phyloP scores from a whole-genome alignment of 2,797 vertebrate genomes.

The Euphonia xanthogaster region DNA sequence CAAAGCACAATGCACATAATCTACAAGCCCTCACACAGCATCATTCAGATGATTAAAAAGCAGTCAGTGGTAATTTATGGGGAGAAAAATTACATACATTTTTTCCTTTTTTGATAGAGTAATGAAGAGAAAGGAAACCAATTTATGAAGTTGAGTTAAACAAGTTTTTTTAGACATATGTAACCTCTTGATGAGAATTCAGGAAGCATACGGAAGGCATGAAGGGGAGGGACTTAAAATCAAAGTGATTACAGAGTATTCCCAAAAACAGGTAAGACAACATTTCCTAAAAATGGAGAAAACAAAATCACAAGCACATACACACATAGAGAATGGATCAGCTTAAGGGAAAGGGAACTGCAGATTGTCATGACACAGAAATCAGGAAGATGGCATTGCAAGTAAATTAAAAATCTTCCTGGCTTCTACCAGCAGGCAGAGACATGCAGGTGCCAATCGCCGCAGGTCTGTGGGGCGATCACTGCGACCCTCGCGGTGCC shows the following conservation, averaged over 20 bases:
- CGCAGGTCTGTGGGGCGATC: accelerated
- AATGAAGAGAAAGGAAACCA: neutral
- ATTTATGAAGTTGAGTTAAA: neutral
- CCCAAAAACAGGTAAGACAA: neutral
- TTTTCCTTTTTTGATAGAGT: neutral
- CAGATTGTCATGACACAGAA: neutral
- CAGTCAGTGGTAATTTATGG: neutral
- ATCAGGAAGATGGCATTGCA: neutral
- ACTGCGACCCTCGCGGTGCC: accelerated
- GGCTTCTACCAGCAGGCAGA: neutral
- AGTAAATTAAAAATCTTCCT: neutral
- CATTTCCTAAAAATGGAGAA: neutral
- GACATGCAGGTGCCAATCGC: accelerated
- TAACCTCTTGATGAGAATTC: neutral
- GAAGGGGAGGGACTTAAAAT: neutral
- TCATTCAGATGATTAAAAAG: neutral
- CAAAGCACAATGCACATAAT: neutral
- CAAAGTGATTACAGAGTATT: neutral
- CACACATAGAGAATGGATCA: accelerated
- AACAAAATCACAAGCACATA: neutral
- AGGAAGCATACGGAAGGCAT: accelerated
- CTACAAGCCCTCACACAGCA: neutral
- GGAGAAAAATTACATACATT: neutral
- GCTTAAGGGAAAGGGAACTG: accelerated
- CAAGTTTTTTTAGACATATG: neutral